Conservation (phyloP, 2,888 invertebrate species). For the Plebejus argus region DNA sequence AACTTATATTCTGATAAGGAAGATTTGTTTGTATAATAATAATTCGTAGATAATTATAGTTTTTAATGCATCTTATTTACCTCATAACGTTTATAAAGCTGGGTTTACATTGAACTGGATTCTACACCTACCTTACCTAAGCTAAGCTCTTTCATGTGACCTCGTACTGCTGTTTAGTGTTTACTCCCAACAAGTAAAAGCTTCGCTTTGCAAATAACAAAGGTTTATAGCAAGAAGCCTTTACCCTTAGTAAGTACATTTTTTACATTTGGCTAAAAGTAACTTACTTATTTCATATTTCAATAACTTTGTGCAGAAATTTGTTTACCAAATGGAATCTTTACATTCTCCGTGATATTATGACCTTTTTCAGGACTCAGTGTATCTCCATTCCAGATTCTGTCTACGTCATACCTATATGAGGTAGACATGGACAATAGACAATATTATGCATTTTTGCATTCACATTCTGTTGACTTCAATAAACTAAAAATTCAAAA, state of each 20-base stretch:
- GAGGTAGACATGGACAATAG: background rate
- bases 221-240: background rate
- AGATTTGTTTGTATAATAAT: too few relatives aligned
- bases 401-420: background rate
- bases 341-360: background rate
- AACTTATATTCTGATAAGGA: too few relatives aligned
- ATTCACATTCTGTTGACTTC: background rate
- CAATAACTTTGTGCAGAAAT: background rate
- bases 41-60: too few relatives aligned
- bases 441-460: background rate
- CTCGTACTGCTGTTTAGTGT: background rate
- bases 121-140: background rate
- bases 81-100: too few relatives aligned
- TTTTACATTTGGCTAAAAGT: background rate
- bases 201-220: background rate
- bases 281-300: background rate
- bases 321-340: background rate
- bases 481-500: background rate
- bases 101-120: background rate
- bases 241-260: background rate
- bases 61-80: too few relatives aligned
- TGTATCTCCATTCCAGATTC: background rate
- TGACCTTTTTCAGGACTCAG: background rate
- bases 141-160: background rate
- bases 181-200: constrained; percentile 11